Evolutionary conservation across 2,113 vertebrate species (phyloP).

Genomic region (Charadrius vociferus): DNA sequence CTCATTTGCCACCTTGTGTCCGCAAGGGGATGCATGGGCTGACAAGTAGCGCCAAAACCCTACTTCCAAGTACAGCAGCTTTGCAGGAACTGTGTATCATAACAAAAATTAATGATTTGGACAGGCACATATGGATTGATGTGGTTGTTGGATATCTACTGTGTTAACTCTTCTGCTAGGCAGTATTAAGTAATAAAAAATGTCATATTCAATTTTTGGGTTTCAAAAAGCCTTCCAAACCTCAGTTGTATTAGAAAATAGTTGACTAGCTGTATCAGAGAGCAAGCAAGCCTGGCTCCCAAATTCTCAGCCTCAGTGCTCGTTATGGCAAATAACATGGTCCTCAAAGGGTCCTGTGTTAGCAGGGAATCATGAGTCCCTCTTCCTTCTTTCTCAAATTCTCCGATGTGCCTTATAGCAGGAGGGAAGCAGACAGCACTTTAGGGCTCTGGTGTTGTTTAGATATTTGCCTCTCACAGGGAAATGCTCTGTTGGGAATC

Average conservation of each 20-base stretch:
- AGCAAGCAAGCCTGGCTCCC: not conserved
- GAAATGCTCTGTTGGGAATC: not conserved
- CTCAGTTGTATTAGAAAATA: not conserved
- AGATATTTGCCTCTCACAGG: not conserved
- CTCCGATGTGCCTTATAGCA: not conserved
- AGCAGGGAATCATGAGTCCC: not conserved
- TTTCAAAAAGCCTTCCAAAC: not conserved
- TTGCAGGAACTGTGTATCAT: not conserved
- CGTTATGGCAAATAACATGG: not conserved
- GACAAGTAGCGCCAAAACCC: not conserved
- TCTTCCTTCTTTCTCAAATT: not conserved
- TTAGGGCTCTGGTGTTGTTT: not conserved
- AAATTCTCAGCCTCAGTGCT: not conserved
- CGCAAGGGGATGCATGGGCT: not conserved
- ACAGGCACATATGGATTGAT: not conserved
- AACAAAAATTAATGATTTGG: not conserved
- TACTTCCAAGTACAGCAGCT: not conserved
- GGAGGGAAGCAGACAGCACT: not conserved
- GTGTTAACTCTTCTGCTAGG: not conserved
- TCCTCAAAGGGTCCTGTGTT: not conserved
- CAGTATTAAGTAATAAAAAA: not conserved
- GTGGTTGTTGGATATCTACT: not conserved
- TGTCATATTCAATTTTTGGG: rapidly evolving
- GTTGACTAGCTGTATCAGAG: not conserved
- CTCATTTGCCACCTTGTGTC: not conserved